These are phyloP conservation scores for Catocala nupta DNA, from an alignment of 2,888 invertebrate species.

Conservation along the genomic window DNA sequence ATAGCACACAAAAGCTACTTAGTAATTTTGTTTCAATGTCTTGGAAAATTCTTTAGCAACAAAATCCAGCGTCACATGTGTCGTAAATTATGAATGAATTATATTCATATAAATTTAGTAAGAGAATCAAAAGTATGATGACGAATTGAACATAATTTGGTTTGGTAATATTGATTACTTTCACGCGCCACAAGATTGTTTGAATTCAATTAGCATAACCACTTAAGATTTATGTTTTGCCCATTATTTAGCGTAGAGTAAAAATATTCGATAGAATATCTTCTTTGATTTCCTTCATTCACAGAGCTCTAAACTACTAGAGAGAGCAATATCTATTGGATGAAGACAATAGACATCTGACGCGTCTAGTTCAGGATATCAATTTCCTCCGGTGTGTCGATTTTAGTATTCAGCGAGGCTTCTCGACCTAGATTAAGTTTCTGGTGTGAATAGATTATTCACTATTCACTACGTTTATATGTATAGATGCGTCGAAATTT, in stretches of 20 bases:
- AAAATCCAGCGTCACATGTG: too few relatives aligned
- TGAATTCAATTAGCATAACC: not conserved
- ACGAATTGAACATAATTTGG: slow-evolving; percentile 5
- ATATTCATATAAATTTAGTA: not conserved
- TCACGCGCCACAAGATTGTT: not conserved
- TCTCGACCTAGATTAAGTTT: too few relatives aligned
- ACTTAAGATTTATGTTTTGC: not conserved
- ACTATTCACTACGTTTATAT: too few relatives aligned
- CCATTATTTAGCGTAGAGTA: not conserved
- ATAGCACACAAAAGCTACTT: too few relatives aligned
- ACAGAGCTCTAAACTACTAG: too few relatives aligned
- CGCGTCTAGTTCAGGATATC: not conserved
- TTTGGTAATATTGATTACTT: slow-evolving; percentile 3
- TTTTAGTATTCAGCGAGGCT: too few relatives aligned
- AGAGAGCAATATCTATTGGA: too few relatives aligned
- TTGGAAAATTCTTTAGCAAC: too few relatives aligned
- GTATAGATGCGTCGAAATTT: too few relatives aligned
- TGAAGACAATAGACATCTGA: not conserved
- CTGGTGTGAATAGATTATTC: too few relatives aligned
- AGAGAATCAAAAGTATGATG: not conserved
- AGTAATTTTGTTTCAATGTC: too few relatives aligned
- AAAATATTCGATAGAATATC: not conserved
- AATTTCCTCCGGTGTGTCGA: too few relatives aligned
- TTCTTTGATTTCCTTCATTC: not conserved
- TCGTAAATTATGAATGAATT: not conserved